Conservation (phyloP, 2,888 invertebrate genomes). For the Pseudeuparius sepicola region DNA sequence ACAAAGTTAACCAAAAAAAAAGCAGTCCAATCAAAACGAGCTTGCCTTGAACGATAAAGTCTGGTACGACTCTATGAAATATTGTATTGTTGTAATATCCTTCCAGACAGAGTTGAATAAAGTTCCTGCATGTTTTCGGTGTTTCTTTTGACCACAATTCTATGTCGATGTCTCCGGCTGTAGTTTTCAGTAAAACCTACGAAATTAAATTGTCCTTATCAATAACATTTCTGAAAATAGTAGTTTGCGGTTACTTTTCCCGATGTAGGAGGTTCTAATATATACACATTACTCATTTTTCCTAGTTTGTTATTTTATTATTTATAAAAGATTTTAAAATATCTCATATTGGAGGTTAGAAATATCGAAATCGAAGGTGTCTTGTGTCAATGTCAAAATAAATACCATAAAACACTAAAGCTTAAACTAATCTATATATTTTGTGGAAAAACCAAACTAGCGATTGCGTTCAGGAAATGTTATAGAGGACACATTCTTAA, state of each 20-base stretch:
- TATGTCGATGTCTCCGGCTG: slow-evolving; percentile 93
- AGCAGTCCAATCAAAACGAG: too few species aligned
- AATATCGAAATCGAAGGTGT: too few species aligned
- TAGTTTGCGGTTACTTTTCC: slow-evolving; percentile 69
- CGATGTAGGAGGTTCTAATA: slow-evolving; percentile 90
- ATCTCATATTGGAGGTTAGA: too few species aligned
- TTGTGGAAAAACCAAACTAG: too few species aligned
- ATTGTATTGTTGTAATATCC: slow-evolving; percentile 87
- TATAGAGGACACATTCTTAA: too few species aligned
- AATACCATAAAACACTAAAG: too few species aligned
- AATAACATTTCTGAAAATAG: not conserved
- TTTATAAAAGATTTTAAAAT: too few species aligned
- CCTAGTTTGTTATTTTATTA: too few species aligned
- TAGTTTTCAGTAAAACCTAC: slow-evolving; percentile 83
- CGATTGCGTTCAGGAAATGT: too few species aligned
- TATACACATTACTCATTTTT: slow-evolving; percentile 95
- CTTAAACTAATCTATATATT: too few species aligned
- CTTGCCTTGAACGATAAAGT: slow-evolving; percentile 79
- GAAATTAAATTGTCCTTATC: slow-evolving; percentile 21
- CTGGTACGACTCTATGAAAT: slow-evolving; percentile 89
- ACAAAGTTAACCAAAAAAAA: too few species aligned
- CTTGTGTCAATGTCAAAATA: too few species aligned
- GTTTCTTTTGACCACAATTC: slow-evolving; percentile 97
- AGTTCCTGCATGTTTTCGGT: slow-evolving; percentile 88
- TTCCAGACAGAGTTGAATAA: slow-evolving; percentile 93